These are phyloP conservation scores for Ammodytes marinus DNA, from an alignment of 2,113 vertebrate species.

Conservation along the genomic window DNA sequence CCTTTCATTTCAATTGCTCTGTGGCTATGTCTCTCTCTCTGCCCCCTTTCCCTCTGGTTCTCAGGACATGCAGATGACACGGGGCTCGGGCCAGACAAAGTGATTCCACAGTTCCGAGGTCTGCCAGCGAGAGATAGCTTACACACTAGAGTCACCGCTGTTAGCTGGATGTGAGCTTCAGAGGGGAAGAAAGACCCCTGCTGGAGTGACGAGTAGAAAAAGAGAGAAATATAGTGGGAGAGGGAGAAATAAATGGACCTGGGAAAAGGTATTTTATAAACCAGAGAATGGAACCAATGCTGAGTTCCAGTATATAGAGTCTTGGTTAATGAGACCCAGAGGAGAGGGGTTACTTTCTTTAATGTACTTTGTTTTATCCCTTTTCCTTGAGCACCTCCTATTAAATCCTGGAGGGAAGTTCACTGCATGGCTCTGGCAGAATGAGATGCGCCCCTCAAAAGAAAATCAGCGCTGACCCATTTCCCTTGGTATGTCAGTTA, in stretches of 20 bases:
- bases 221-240: constrained; percentile 7
- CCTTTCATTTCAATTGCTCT: neutral
- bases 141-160: constrained; percentile 73
- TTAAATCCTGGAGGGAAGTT: constrained; percentile 66
- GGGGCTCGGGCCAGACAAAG: constrained; percentile 76
- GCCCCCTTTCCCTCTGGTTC: constrained; percentile 42
- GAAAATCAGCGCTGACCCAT: constrained; percentile 75
- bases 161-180: constrained; percentile 64
- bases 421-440: constrained; percentile 48
- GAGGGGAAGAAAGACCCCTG: constrained; percentile 38
- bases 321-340: constrained; percentile 59
- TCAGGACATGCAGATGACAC: constrained; percentile 78
- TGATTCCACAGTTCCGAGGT: constrained; percentile 76
- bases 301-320: constrained; percentile 23
- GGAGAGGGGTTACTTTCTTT: constrained; percentile 23
- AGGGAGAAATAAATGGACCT: constrained; percentile 23
- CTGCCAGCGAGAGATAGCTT: constrained; percentile 81
- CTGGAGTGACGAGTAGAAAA: constrained; percentile 5
- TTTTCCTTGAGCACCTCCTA: constrained; percentile 52
- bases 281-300: constrained; percentile 54
- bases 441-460: constrained; percentile 56
- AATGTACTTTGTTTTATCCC: constrained; percentile 63
- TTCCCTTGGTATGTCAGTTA: constrained; percentile 73
- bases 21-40: constrained; percentile 12
- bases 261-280: constrained; percentile 31